Percentiles rank a stretch among this genome's conserved stretches.
Evolutionary conservation across 2,113 vertebrate genomes (phyloP).

Genomic region (Menura novaehollandiae): DNA sequence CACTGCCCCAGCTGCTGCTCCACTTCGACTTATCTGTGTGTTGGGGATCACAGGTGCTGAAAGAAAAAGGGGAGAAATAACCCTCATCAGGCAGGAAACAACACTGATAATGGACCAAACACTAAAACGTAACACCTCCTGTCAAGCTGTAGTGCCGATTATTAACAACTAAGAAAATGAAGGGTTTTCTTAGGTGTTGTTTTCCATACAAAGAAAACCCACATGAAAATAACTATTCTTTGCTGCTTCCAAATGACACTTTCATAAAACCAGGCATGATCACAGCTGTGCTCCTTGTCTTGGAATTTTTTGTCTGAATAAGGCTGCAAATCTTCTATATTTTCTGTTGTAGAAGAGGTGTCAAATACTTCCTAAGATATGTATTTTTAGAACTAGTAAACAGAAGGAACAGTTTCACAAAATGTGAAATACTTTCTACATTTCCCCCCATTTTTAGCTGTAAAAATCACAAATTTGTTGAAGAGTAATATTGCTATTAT

Average conservation of each 20-base stretch:
- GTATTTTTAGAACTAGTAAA: background rate
- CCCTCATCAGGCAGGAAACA: background rate
- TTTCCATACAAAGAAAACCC: background rate
- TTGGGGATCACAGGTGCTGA: conserved; percentile 71
- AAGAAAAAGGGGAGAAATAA: conserved; percentile 49
- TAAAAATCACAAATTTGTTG: background rate
- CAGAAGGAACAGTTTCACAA: background rate
- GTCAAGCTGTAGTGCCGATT: background rate
- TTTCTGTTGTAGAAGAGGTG: background rate
- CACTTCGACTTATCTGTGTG: conserved; percentile 62
- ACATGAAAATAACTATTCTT: background rate
- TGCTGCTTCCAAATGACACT: background rate
- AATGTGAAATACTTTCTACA: background rate
- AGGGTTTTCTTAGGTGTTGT: background rate
- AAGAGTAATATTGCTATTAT: background rate
- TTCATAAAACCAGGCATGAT: background rate
- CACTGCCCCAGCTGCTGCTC: conserved; percentile 60
- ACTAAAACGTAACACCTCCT: background rate
- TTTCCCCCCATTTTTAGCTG: background rate
- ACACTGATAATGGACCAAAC: background rate
- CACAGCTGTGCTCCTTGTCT: background rate
- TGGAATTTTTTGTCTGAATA: background rate
- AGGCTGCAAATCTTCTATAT: background rate
- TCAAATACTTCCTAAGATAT: background rate
- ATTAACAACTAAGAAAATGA: background rate